phyloP scores from a whole-genome alignment of 2,113 vertebrate genomes.

The Saccopteryx bilineata region DNA sequence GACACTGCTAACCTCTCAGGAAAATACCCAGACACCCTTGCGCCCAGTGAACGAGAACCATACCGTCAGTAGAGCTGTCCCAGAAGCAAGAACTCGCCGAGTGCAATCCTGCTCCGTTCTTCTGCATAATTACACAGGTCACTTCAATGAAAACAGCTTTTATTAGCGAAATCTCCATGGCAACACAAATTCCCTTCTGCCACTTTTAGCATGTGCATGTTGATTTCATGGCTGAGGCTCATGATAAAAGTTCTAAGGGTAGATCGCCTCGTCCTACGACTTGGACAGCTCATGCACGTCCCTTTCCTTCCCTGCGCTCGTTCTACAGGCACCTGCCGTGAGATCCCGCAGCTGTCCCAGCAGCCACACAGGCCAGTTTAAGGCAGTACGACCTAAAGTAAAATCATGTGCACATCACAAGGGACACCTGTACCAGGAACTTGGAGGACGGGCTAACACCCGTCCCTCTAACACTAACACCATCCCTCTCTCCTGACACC shows the following conservation, averaged over 20 bases:
- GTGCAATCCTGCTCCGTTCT: slow-evolving; percentile 97
- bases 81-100: slow-evolving; percentile 97
- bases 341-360: rapidly evolving
- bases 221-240: not conserved
- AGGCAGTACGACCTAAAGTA: not conserved
- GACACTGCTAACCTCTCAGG: not conserved
- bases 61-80: slow-evolving; percentile 97
- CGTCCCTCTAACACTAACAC: not conserved
- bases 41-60: not conserved
- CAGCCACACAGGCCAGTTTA: not conserved
- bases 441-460: not conserved
- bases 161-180: slow-evolving; percentile 49
- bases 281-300: not conserved
- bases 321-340: not conserved
- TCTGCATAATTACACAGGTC: slow-evolving; percentile 98
- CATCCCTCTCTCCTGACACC: not conserved
- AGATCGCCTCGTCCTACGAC: not conserved
- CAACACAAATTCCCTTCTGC: not conserved
- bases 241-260: rapidly evolving
- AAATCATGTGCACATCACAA: rapidly evolving
- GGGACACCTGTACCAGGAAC: not conserved
- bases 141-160: slow-evolving; percentile 84
- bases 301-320: not conserved
- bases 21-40: too few relatives aligned
- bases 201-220: rapidly evolving